Evolutionary conservation across 2,888 invertebrate species (phyloP), one percentile per base, ranked within the genome.

Genomic region (Tromatobia lineatoria): DNA sequence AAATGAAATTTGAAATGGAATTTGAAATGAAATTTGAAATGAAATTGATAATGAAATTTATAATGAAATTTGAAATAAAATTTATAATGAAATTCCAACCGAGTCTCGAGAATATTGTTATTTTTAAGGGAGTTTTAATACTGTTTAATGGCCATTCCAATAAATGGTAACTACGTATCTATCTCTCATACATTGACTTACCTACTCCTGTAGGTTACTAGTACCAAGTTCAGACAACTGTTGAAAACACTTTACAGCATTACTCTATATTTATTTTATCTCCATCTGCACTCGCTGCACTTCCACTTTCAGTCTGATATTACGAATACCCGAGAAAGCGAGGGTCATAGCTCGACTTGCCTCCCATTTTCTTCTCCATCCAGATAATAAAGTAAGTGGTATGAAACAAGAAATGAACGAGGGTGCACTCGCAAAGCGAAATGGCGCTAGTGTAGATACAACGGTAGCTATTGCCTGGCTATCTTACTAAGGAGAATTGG

Each of bases 311-410:
- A 59, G 18, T 3, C 4, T 13, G 13, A 18, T 59, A 59, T 59
- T 59, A 15, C 59, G n/a, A n/a, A 38, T 42, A 71, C 13, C 38
- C 42, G 54, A 54, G 71, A 42, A 52, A 57, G 15, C 20, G 34
- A 18, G 71, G 18, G 20, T 25, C 23, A 23, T 42, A 23, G 38
- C 57, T 29, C 29, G 13, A n/a, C 38, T 61, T n/a, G 8, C 1
- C 34, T 61, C n/a, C 61, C 59, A 47, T 73, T 59, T 29, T 59
- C 73, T 29, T 59, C 73, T 59, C 59, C 4, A 59, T 29, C 38
- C 73, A n/a, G 59, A 45, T 59, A 29, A 71, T 71, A 71, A 71
- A 71, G 57, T 45, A 57, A 57, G 25, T 59, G 59, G 59, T 13
- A 59, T 4, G 23, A 73, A 73, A 38, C 38, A 38, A 73, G 59